Percentiles rank a stretch among this genome's conserved stretches.
phyloP scores from a whole-genome alignment of 2,888 invertebrate species.

The Torymus auratus region DNA sequence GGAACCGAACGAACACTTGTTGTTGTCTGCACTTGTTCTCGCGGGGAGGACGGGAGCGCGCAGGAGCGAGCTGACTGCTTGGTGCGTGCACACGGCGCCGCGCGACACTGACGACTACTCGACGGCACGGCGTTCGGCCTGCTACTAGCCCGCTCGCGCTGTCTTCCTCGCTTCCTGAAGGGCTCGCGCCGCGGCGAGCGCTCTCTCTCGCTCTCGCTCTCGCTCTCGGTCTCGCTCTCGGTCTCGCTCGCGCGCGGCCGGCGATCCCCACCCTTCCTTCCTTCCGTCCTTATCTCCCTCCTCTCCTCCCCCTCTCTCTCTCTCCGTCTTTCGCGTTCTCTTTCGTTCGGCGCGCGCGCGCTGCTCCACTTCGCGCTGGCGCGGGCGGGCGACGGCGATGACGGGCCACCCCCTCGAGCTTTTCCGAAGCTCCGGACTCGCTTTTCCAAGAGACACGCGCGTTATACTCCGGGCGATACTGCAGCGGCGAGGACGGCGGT shows the following conservation, averaged over 20 bases:
- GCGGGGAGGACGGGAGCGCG: constrained; percentile 22
- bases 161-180: constrained; percentile 73
- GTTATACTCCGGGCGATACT: neutral
- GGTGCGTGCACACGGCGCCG: constrained; percentile 43
- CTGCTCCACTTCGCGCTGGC: constrained; percentile 33
- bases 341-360: constrained; percentile 38
- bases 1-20: too few relatives aligned
- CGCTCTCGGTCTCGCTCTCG: constrained; percentile 11
- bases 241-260: constrained; percentile 26
- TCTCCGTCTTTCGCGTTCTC: constrained; percentile 72
- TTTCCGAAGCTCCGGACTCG: neutral
- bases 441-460: too few relatives aligned
- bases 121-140: constrained; percentile 72
- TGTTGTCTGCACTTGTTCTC: neutral
- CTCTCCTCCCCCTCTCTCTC: constrained; percentile 30
- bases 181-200: constrained; percentile 61
- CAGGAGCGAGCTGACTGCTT: constrained; percentile 28
- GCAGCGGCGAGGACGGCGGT: constrained; percentile 28
- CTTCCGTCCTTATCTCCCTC: constrained; percentile 58
- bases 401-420: neutral
- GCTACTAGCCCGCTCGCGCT: constrained; percentile 72
- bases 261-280: constrained; percentile 53
- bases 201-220: constrained; percentile 42
- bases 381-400: neutral
- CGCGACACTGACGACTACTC: constrained; percentile 61